Percentiles rank a stretch among this genome's conserved stretches.
Conservation (phyloP, 2,888 invertebrate species). For the Bellardia bayeri region DNA sequence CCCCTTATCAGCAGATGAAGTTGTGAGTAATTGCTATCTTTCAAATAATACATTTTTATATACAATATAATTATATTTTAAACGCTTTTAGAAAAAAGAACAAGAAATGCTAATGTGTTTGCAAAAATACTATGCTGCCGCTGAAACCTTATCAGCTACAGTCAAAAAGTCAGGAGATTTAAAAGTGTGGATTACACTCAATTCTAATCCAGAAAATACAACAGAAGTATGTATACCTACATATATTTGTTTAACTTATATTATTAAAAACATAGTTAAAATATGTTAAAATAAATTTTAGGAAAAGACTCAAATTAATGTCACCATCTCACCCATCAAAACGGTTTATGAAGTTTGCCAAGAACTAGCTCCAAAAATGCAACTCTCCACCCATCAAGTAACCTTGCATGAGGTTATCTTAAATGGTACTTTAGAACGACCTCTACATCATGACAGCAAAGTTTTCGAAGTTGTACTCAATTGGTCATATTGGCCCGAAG, state of each 20-base stretch:
- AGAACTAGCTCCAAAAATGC: constrained; percentile 88
- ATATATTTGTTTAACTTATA: background rate
- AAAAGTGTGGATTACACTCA: constrained; percentile 89
- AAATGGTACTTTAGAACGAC: constrained; percentile 89
- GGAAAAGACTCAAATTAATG: constrained; percentile 83
- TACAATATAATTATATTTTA: too few species aligned
- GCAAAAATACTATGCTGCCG: constrained; percentile 88
- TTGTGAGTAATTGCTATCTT: constrained; percentile 84
- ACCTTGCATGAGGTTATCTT: constrained; percentile 93
- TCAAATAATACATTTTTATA: too few species aligned
- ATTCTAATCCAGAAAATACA: constrained; percentile 87
- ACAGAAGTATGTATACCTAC: constrained; percentile 83
- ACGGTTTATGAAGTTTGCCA: constrained; percentile 90
- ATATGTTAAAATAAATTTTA: constrained; percentile 65
- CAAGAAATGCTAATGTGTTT: constrained; percentile 90
- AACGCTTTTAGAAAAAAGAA: constrained; percentile 85
- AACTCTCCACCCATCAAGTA: constrained; percentile 88
- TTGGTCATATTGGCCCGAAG: constrained; percentile 95
- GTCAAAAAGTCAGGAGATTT: constrained; percentile 91
- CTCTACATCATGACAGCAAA: constrained; percentile 90
- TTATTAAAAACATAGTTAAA: background rate
- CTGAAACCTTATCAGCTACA: constrained; percentile 86
- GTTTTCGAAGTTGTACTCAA: constrained; percentile 86
- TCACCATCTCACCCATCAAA: constrained; percentile 89
- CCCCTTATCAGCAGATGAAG: constrained; percentile 90